Evolutionary conservation across 2,113 vertebrate genomes (phyloP).

Genomic region (Equus przewalskii): DNA sequence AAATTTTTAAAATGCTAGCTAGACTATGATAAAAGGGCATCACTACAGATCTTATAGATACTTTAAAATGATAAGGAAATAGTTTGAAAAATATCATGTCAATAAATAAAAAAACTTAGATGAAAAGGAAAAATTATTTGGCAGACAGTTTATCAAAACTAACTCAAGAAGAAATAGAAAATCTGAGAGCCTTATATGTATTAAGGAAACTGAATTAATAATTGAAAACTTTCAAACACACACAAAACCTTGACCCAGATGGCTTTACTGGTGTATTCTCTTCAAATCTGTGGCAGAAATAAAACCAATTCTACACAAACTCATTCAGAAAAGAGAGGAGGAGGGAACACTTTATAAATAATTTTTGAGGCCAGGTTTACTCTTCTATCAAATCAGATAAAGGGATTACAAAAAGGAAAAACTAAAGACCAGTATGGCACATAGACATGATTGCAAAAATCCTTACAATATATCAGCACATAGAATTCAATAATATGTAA

Average conservation of each 20-base stretch:
- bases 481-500: neutral
- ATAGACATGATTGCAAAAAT: neutral
- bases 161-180: neutral
- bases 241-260: neutral
- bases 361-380: neutral
- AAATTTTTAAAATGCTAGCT: neutral
- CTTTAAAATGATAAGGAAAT: constrained; percentile 6
- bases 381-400: neutral
- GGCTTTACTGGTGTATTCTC: neutral
- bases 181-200: neutral
- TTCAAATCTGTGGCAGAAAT: constrained; percentile 15
- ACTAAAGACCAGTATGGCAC: neutral
- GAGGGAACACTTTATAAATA: neutral
- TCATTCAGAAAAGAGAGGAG: neutral
- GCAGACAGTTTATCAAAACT: constrained; percentile 21
- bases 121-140: neutral
- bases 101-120: constrained; percentile 2
- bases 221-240: neutral
- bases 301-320: neutral
- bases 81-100: neutral
- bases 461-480: neutral
- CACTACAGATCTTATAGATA: neutral
- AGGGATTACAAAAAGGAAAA: neutral
- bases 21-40: neutral
- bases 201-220: neutral